Conservation (phyloP, 2,113 vertebrate genomes). For the Cephalopholis sonnerati region DNA sequence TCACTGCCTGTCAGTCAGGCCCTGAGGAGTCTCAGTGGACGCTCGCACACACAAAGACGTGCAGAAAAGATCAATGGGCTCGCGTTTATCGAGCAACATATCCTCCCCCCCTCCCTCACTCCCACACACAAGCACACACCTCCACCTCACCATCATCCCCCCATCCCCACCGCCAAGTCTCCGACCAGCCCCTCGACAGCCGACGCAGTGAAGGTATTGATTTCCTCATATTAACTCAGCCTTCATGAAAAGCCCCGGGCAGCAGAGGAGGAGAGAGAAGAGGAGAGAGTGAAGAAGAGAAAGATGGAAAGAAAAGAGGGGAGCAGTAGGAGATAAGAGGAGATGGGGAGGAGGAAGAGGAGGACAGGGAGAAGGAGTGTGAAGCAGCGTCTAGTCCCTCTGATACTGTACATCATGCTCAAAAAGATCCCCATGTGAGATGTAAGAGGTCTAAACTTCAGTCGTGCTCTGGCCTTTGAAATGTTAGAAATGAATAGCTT, state of each 20-base stretch:
- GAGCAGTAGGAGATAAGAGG: conserved; percentile 35
- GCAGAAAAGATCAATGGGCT: conserved; percentile 60
- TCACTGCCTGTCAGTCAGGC: conserved; percentile 61
- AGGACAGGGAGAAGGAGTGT: conserved; percentile 1
- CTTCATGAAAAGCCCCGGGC: conserved; percentile 65
- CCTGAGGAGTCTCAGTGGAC: conserved; percentile 43
- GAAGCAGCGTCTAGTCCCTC: conserved; percentile 18
- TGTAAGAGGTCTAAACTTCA: conserved; percentile 32
- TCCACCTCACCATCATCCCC: neutral
- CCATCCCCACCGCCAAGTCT: conserved; percentile 29
- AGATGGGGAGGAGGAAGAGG: conserved; percentile 21
- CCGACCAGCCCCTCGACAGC: conserved; percentile 50
- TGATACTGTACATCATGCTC: conserved; percentile 43
- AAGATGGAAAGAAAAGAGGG: conserved; percentile 14
- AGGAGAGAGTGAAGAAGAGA: conserved; percentile 26
- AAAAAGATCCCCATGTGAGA: conserved; percentile 44
- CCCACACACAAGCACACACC: conserved; percentile 1
- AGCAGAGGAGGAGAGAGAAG: conserved; percentile 19
- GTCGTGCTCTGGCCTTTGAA: conserved; percentile 31
- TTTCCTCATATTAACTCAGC: conserved; percentile 68
- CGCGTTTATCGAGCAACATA: conserved; percentile 49
- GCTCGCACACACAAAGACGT: conserved; percentile 32
- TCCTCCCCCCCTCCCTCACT: neutral
- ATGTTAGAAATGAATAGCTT: conserved; percentile 16
- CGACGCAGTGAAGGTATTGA: conserved; percentile 63